A percentile compares a stretch with the other conserved stretches of the same genome.
These are phyloP conservation scores for Enteromius paludinosus DNA, from an alignment of 2,797 vertebrate genomes.

Conservation along the genomic window DNA sequence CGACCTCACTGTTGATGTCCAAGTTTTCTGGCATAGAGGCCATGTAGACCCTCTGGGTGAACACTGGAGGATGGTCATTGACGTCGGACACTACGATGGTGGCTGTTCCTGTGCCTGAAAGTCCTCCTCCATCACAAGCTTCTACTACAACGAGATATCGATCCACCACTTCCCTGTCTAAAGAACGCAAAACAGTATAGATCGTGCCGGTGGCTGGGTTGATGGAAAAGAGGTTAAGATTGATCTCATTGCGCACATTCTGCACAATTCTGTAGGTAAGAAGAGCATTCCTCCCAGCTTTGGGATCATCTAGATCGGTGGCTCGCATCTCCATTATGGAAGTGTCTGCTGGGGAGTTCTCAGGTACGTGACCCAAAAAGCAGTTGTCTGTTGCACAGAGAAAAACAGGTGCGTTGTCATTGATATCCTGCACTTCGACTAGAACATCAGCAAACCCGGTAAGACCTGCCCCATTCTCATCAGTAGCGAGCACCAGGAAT, in stretches of 20 bases:
- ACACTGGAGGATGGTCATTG: slow-evolving; percentile 88
- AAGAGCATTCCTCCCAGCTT: slow-evolving; percentile 79
- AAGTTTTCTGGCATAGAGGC: slow-evolving; percentile 82
- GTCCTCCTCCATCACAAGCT: slow-evolving; percentile 86
- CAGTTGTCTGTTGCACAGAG: slow-evolving; percentile 82
- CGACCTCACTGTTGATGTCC: slow-evolving; percentile 82
- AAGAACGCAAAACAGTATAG: slow-evolving; percentile 81
- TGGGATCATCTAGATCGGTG: slow-evolving; percentile 86
- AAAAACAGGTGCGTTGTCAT: slow-evolving; percentile 87
- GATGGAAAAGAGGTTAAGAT: slow-evolving; percentile 89
- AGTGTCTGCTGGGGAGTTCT: slow-evolving; percentile 87
- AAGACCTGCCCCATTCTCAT: slow-evolving; percentile 85
- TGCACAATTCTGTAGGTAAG: slow-evolving; percentile 87
- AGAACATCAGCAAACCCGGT: slow-evolving; percentile 90
- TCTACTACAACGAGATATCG: slow-evolving; percentile 86
- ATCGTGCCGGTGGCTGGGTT: slow-evolving; percentile 84
- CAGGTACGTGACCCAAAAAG: slow-evolving; percentile 81
- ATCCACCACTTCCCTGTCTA: slow-evolving; percentile 85
- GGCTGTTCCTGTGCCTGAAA: slow-evolving; percentile 87
- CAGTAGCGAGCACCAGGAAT: slow-evolving; percentile 88
- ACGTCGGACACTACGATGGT: slow-evolving; percentile 87
- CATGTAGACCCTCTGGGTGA: slow-evolving; percentile 82
- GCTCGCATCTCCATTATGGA: slow-evolving; percentile 89
- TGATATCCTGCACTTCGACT: slow-evolving; percentile 84
- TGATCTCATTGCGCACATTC: slow-evolving; percentile 87